Percentiles rank a stretch among this genome's conserved stretches.
phyloP scores from a whole-genome alignment of 2,113 vertebrate species.

The Salvelinus sp. region DNA sequence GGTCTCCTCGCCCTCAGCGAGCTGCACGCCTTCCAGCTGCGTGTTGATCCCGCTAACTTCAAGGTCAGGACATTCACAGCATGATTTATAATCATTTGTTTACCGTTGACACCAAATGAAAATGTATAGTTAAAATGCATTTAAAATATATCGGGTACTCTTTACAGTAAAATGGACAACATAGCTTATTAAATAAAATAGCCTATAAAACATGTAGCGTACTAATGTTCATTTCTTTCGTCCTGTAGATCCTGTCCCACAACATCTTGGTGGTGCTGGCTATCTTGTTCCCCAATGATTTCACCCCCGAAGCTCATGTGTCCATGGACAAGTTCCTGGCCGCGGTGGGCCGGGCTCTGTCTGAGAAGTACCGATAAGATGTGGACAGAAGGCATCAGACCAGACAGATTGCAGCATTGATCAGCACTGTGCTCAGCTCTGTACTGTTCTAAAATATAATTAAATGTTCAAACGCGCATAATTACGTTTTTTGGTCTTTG shows the following conservation, averaged over 20 bases:
- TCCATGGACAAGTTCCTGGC: constrained; percentile 72
- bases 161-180: no score
- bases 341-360: constrained; percentile 56
- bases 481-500: no score
- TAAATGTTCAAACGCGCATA: no score
- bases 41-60: constrained; percentile 86
- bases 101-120: background rate
- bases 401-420: no score
- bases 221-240: background rate
- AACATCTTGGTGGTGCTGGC: constrained; percentile 68
- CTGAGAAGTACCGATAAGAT: constrained; percentile 75
- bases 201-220: no score
- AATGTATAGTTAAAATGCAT: no score
- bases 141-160: background rate
- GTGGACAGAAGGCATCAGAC: background rate
- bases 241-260: constrained; percentile 65
- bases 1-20: constrained; percentile 79
- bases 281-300: constrained; percentile 57
- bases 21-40: constrained; percentile 83
- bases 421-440: no score
- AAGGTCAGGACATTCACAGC: constrained; percentile 63
- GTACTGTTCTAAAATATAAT: no score
- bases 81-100: no score
- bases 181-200: no score
- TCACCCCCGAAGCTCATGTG: constrained; percentile 72